phyloP scores from a whole-genome alignment of 2,797 vertebrate genomes.

The Glossophaga mutica region DNA sequence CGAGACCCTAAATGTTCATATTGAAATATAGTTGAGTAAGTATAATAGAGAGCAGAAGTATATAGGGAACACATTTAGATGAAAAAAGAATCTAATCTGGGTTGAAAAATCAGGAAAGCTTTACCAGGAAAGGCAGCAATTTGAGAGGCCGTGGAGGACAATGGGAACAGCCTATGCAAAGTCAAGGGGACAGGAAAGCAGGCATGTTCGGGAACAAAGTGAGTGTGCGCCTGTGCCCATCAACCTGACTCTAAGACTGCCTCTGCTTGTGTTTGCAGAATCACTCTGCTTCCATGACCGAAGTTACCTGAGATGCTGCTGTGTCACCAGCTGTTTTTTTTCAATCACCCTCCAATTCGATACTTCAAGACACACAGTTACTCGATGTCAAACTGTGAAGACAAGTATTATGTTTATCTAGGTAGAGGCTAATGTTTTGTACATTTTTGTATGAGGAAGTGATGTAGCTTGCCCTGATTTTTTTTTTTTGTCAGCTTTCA shows the following conservation, averaged over 20 bases:
- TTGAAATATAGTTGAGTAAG: background rate
- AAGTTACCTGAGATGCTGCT: constrained; percentile 95
- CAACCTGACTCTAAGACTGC: background rate
- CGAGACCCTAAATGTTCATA: background rate
- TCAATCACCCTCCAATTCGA: constrained; percentile 87
- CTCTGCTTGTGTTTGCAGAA: constrained; percentile 85
- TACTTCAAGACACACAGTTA: constrained; percentile 94
- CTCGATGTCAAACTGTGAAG: constrained; percentile 87
- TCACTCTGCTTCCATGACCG: constrained; percentile 98
- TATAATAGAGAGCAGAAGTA: background rate
- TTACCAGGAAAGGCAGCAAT: background rate
- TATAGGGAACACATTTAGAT: background rate
- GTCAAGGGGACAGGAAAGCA: background rate
- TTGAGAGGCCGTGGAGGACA: background rate
- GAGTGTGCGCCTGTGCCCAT: accelerated
- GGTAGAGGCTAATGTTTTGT: constrained; percentile 98
- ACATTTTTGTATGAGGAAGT: constrained; percentile 98
- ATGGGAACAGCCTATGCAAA: background rate
- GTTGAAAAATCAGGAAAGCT: background rate
- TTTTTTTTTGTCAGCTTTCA: constrained; percentile 85
- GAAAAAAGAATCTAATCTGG: background rate
- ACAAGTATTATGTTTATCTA: constrained; percentile 94
- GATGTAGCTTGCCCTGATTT: constrained; percentile 92
- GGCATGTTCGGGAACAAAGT: background rate
- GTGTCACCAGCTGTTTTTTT: constrained; percentile 90